Evolutionary conservation across 2,797 vertebrate genomes (phyloP).

Genomic region (Urosaurus nigricauda): DNA sequence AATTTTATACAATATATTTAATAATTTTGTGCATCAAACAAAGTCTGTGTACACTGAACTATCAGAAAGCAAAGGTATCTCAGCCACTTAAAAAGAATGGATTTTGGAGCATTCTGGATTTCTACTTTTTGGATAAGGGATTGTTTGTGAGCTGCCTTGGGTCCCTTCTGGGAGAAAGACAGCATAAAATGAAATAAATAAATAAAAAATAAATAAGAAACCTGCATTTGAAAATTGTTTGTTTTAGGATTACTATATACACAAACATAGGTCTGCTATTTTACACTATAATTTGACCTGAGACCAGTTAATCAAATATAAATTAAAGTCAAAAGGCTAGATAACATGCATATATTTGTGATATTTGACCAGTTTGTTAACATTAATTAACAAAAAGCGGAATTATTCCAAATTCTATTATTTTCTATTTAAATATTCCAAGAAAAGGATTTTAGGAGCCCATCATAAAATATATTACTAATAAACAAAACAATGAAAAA

Average conservation of each 20-base stretch:
- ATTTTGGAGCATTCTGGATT: too few species aligned
- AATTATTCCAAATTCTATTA: slow-evolving; percentile 2
- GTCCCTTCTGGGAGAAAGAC: too few species aligned
- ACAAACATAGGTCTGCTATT: not conserved
- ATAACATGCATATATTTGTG: not conserved
- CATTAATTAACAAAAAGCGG: slow-evolving; percentile 12
- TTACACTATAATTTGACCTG: not conserved
- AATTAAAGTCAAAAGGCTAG: not conserved
- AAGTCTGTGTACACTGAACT: too few species aligned
- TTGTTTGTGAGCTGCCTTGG: too few species aligned
- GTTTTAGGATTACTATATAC: not conserved
- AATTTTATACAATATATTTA: too few species aligned
- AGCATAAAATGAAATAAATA: too few species aligned
- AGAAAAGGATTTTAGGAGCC: not conserved
- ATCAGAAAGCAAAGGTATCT: too few species aligned
- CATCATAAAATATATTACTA: not conserved
- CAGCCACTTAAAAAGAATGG: too few species aligned
- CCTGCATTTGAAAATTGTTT: not conserved
- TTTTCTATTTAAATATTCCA: not conserved
- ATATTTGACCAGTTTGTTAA: not conserved
- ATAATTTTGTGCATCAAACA: too few species aligned
- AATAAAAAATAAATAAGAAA: too few species aligned
- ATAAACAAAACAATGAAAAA: not conserved
- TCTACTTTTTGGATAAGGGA: too few species aligned
- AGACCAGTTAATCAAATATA: not conserved